phyloP scores from a whole-genome alignment of 2,113 vertebrate species.

The Rhegmatorhina hoffmannsi region DNA sequence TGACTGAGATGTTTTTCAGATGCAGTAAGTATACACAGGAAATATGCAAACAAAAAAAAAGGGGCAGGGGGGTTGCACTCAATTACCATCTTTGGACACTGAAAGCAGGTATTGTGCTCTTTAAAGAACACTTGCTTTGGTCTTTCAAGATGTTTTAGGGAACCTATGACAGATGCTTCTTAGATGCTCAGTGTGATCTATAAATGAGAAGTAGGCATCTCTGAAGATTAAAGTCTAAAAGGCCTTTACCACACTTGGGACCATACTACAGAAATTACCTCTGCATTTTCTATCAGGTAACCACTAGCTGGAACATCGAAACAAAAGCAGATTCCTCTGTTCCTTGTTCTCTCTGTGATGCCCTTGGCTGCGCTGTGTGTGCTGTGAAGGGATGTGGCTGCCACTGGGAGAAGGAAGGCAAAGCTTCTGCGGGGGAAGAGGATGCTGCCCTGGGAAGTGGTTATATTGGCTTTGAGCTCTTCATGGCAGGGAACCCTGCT shows the following conservation, averaged over 20 bases:
- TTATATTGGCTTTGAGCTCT: background rate
- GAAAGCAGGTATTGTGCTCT: background rate
- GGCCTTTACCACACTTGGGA: background rate
- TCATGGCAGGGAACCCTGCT: background rate
- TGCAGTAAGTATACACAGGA: background rate
- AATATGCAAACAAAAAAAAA: background rate
- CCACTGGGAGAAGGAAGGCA: rapidly evolving
- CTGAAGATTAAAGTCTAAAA: background rate
- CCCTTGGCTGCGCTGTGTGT: rapidly evolving
- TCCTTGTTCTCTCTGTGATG: background rate
- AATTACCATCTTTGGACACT: background rate
- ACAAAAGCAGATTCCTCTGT: background rate
- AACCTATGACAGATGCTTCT: background rate
- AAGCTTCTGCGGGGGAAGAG: background rate
- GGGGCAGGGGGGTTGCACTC: background rate
- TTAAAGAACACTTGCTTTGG: background rate
- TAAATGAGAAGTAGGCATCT: background rate
- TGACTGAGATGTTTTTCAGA: background rate
- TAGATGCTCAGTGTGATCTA: background rate
- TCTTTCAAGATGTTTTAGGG: background rate
- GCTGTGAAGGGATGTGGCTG: background rate
- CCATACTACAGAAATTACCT: background rate
- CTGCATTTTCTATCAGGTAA: background rate
- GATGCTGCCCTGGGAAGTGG: rapidly evolving
- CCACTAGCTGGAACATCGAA: background rate